These are phyloP conservation scores for Synergus japonicus DNA, from an alignment of 2,888 invertebrate species.

Conservation along the genomic window DNA sequence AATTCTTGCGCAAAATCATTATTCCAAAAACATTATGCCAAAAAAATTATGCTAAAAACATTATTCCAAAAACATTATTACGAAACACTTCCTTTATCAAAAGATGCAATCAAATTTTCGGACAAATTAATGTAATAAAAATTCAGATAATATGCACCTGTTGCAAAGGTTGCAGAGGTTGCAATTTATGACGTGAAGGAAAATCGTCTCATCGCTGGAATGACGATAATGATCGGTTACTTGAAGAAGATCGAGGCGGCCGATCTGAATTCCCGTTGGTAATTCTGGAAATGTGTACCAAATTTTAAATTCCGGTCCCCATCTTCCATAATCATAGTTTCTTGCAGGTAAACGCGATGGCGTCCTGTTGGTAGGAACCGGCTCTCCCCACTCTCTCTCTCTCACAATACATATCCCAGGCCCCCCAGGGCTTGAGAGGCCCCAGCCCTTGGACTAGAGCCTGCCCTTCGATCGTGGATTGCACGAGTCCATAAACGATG, in stretches of 20 bases:
- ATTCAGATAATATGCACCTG: slow-evolving; percentile 19
- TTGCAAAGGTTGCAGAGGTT: neutral
- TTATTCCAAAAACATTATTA: neutral
- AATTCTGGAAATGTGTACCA: slow-evolving; percentile 50
- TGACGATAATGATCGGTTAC: slow-evolving; percentile 35
- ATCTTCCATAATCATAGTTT: slow-evolving; percentile 72
- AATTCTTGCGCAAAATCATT: neutral
- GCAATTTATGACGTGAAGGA: slow-evolving; percentile 31
- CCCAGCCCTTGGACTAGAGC: slow-evolving; percentile 58
- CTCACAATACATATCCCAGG: slow-evolving; percentile 45
- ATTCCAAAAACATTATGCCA: neutral
- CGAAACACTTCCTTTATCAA: neutral
- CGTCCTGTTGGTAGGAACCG: slow-evolving; percentile 73
- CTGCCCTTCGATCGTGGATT: slow-evolving; percentile 60
- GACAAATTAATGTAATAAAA: neutral
- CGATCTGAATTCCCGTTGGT: slow-evolving; percentile 31
- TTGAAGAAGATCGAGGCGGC: slow-evolving; percentile 25
- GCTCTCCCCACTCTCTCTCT: slow-evolving; percentile 72
- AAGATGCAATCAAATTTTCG: neutral
- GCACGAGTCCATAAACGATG: slow-evolving; percentile 40
- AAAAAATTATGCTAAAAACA: too few species aligned
- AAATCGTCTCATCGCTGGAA: slow-evolving; percentile 23
- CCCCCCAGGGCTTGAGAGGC: slow-evolving; percentile 65
- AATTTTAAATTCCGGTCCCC: slow-evolving; percentile 57
- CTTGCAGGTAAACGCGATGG: slow-evolving; percentile 71